These are phyloP conservation scores for Zygogramma bicolorata DNA, from an alignment of 2,888 invertebrate species.

Conservation along the genomic window DNA sequence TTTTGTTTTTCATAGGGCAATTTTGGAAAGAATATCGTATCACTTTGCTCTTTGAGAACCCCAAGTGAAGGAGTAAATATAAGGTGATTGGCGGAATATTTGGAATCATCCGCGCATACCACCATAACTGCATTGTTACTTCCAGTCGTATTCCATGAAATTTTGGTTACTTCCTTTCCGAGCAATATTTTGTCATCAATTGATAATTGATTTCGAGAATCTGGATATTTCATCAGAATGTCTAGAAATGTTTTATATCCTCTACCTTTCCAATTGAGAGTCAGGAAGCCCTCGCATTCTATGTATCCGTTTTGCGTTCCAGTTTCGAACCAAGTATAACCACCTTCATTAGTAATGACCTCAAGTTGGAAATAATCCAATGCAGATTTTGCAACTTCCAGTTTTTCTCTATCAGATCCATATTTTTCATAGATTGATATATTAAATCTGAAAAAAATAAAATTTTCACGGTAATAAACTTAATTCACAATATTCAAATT, in stretches of 20 bases:
- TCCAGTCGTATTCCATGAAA: conserved; percentile 21
- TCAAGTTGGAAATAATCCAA: conserved; percentile 45
- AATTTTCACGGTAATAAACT: too few relatives aligned
- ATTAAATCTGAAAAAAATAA: background rate
- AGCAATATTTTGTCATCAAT: conserved; percentile 51
- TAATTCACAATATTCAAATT: too few relatives aligned
- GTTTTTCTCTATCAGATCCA: conserved; percentile 36
- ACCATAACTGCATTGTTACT: conserved; percentile 58
- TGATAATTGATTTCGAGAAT: conserved; percentile 38
- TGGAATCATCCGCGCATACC: conserved; percentile 67
- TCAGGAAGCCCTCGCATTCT: conserved; percentile 75
- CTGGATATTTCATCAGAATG: conserved; percentile 68
- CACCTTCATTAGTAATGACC: conserved; percentile 57
- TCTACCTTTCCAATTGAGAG: conserved; percentile 78
- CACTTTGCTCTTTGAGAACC: conserved; percentile 47
- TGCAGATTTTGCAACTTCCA: conserved; percentile 39
- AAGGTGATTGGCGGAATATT: conserved; percentile 71
- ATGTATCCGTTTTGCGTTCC: conserved; percentile 76
- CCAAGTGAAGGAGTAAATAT: conserved; percentile 69
- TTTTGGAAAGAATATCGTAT: conserved; percentile 45
- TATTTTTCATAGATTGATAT: conserved; percentile 33
- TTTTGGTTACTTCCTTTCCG: conserved; percentile 49
- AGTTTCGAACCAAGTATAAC: conserved; percentile 65
- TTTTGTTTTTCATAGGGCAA: conserved; percentile 41
- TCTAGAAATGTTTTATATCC: conserved; percentile 76